Evolutionary conservation across 2,113 vertebrate species (phyloP), one percentile per base, ranked within the genome.

Genomic region (Plectropomus leopardus): DNA sequence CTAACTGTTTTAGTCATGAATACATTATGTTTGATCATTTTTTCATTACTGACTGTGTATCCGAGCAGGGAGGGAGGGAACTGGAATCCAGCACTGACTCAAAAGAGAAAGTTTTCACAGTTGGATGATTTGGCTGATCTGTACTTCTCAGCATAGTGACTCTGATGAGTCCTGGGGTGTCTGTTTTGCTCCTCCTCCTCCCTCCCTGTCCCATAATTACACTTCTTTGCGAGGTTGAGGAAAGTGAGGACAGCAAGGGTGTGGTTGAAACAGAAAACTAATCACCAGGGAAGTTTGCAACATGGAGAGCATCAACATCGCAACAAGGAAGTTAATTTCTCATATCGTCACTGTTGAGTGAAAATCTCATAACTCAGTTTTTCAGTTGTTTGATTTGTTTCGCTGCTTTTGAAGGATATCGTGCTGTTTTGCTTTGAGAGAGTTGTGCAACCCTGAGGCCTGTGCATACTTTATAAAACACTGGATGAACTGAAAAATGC

Each of bases 41-140:
- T 86, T 86, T 87, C 34, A 82, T 92, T 71, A 55, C 72, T 47
- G 58, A 44, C 55, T 1, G 40, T 8, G 21, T 61, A 60, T 57
- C 50, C n/a, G 28, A 55, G 57, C 70, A 72, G 47, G 44, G 60
- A 40, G 64, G 57, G 57, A 59, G 65, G 71, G 76, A 71, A 58
- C 50, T 60, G 4, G 28, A 83, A 75, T 32, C 36, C 65, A 53
- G 72, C 57, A 11, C 60, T 83, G 86, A 90, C 76, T 87, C 80
- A 65, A 78, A 90, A 78, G 85, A 80, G 32, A 86, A 86, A 76
- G 72, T 87, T 92, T 90, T 92, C 86, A 89, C 86, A 87, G 70
- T 72, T 69, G 78, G 80, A 58, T 86, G 88, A 78, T 76, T 91
- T 83, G 76, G 75, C 80, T 82, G 86, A 69, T 80, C 55, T 8